phyloP scores from a whole-genome alignment of 2,113 vertebrate genomes.

The Gorilla gorilla region DNA sequence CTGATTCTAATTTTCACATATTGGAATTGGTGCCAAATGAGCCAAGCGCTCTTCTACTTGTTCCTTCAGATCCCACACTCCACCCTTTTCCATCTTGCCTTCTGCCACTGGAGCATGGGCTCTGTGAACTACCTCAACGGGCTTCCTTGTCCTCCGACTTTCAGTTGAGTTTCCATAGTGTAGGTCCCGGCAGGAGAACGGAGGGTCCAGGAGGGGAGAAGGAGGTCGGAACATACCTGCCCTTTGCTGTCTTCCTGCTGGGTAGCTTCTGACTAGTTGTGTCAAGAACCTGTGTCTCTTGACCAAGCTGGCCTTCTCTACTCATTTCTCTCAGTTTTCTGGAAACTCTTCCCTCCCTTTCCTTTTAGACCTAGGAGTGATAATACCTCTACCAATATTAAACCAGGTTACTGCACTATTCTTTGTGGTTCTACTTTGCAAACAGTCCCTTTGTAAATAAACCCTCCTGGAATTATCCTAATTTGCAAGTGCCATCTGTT shows the following conservation, averaged over 20 bases:
- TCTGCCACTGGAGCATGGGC: background rate
- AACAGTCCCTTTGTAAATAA: conserved; percentile 62
- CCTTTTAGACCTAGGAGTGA: background rate
- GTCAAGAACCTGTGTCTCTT: background rate
- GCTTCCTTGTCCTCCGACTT: background rate
- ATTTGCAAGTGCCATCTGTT: conserved; percentile 68
- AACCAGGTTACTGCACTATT: background rate
- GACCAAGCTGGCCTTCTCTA: background rate
- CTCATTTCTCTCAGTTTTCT: background rate
- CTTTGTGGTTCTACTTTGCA: background rate
- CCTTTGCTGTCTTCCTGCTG: background rate
- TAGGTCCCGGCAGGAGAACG: background rate
- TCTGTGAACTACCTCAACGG: background rate
- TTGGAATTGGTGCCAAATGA: background rate
- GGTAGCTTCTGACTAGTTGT: background rate
- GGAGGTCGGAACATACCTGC: fast-evolving
- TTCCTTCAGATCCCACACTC: background rate
- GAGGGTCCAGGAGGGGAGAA: background rate
- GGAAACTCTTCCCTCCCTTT: background rate
- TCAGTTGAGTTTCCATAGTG: background rate
- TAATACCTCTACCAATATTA: background rate
- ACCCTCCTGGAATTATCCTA: conserved; percentile 63
- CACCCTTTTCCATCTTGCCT: background rate
- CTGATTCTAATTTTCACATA: background rate
- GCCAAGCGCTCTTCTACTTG: background rate